These are phyloP conservation scores for Drosophila mimica DNA, from an alignment of 2,888 invertebrate species.

Conservation along the genomic window DNA sequence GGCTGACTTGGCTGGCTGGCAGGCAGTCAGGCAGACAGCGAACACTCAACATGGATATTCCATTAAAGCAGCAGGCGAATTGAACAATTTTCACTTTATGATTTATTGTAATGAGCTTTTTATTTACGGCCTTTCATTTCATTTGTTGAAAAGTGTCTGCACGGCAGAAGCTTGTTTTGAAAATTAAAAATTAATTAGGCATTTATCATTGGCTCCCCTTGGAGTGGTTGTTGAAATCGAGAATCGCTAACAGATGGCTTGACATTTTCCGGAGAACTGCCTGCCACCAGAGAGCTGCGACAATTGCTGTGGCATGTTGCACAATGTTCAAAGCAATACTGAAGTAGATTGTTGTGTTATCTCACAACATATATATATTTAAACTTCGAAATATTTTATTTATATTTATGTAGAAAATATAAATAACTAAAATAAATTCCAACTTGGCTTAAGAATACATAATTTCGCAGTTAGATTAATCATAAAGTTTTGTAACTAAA, in stretches of 20 bases:
- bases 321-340: neutral
- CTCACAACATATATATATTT: neutral
- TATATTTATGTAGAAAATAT: neutral
- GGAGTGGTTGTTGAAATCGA: conserved; percentile 14
- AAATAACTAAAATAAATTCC: neutral
- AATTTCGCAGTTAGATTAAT: neutral
- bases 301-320: neutral
- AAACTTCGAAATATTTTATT: neutral
- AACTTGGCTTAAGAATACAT: neutral
- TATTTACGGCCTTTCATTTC: conserved; percentile 65
- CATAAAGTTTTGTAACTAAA: neutral
- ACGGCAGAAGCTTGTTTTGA: conserved; percentile 46
- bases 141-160: conserved; percentile 40
- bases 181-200: conserved; percentile 80
- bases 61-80: conserved; percentile 67
- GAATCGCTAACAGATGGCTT: conserved; percentile 47
- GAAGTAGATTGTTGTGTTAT: neutral
- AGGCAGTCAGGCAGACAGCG: conserved; percentile 22
- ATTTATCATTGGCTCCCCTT: conserved; percentile 67
- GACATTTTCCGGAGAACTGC: neutral
- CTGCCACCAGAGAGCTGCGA: neutral
- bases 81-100: conserved; percentile 77
- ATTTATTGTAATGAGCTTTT: conserved; percentile 79
- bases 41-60: conserved; percentile 66
- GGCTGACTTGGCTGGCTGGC: neutral